phyloP scores from a whole-genome alignment of 2,888 invertebrate species.

The Dolichomitus sp. region DNA sequence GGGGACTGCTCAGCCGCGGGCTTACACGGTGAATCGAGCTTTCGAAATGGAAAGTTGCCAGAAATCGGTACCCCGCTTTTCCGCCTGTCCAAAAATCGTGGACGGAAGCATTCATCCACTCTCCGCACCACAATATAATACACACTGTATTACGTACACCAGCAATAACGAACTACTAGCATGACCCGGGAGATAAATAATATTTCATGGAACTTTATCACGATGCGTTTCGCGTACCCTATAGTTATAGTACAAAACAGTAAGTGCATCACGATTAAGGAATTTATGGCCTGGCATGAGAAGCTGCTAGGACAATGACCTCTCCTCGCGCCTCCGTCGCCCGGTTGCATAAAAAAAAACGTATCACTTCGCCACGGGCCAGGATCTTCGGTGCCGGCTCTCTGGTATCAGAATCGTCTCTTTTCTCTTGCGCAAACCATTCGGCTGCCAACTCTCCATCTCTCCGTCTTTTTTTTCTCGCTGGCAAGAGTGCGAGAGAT shows the following conservation, averaged over 20 bases:
- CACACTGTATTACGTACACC: slow-evolving; percentile 48
- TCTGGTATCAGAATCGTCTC: slow-evolving; percentile 52
- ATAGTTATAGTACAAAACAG: slow-evolving; percentile 27
- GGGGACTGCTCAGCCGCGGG: slow-evolving; percentile 55
- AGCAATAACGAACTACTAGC: slow-evolving; percentile 41
- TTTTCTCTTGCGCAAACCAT: slow-evolving; percentile 33
- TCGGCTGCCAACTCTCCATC: slow-evolving; percentile 3
- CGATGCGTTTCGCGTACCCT: slow-evolving; percentile 41
- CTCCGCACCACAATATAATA: slow-evolving; percentile 18
- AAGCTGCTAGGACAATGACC: slow-evolving; percentile 58
- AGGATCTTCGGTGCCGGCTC: slow-evolving; percentile 67
- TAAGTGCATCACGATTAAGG: slow-evolving; percentile 62
- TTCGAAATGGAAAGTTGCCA: slow-evolving; percentile 65
- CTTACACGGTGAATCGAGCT: slow-evolving; percentile 57
- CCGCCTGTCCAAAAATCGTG: slow-evolving; percentile 40
- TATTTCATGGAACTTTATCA: slow-evolving; percentile 60
- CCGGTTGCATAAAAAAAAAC: slow-evolving; percentile 64
- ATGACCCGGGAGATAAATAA: slow-evolving; percentile 48
- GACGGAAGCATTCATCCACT: slow-evolving; percentile 48
- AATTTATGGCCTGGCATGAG: slow-evolving; percentile 62
- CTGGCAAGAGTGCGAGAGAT: slow-evolving; percentile 72
- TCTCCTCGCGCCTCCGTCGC: slow-evolving; percentile 57
- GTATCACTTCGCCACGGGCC: slow-evolving; percentile 71
- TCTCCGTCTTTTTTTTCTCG: slow-evolving; percentile 28
- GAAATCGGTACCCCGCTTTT: slow-evolving; percentile 36